Conservation (phyloP, 2,888 invertebrate genomes). For the Trisateles emortualis region DNA sequence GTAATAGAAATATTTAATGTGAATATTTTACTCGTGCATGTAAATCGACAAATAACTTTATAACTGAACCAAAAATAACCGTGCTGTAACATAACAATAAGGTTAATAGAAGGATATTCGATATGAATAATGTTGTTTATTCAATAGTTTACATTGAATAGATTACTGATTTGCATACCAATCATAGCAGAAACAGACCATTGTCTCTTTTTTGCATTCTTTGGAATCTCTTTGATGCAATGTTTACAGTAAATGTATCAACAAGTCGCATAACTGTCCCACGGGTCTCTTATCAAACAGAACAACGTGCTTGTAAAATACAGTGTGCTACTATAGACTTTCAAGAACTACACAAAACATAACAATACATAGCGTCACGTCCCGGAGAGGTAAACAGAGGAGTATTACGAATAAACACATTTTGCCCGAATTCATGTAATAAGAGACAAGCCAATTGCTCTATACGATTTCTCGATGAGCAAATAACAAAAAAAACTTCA, state of each 20-base stretch:
- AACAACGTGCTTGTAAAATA: no score
- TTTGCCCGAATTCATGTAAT: no score
- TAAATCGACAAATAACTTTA: neutral
- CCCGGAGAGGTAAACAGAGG: no score
- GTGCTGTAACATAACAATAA: neutral
- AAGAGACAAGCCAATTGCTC: no score
- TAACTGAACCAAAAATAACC: neutral
- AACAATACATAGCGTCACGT: no score
- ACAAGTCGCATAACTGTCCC: neutral
- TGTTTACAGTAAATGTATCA: neutral
- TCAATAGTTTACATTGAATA: neutral
- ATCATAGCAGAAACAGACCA: neutral
- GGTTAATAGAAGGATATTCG: neutral
- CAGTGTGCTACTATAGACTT: no score
- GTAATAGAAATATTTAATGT: slow-evolving; percentile 1
- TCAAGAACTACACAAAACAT: no score
- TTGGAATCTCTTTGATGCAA: neutral
- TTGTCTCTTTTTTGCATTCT: neutral
- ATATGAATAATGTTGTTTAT: neutral
- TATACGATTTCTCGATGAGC: no score
- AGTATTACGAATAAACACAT: no score
- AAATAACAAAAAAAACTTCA: no score
- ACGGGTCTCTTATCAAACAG: no score
- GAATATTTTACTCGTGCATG: neutral
- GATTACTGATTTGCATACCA: neutral